Base-by-base conservation (phyloP, 2,113 vertebrate genomes). In the Corythoichthys intestinalis region DNA sequence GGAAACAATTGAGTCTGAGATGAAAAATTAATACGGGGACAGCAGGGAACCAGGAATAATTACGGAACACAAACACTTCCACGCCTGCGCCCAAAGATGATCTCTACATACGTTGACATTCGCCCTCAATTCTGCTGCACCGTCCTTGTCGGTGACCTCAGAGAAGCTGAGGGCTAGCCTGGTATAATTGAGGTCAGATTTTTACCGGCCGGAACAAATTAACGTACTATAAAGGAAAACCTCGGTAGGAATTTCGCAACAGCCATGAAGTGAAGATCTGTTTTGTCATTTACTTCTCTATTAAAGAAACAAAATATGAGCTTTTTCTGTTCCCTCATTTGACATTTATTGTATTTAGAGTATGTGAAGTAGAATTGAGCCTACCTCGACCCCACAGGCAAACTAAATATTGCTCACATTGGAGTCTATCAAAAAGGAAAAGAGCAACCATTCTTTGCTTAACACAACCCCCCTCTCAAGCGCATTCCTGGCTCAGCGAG, bases 181-280 rank as follows among this genome's bases (percentile, higher is more conserved):
- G 59, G 28, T 44, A 49, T 74, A 83, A 86, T 76, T 69, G 72
- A 78, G 74, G 70, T 70, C 72, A 66, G 65, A 56, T 52, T 75
- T 78, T 8, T 44, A 65, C 67, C 66, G 56, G 41, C 50, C 60
- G 17, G 60, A 70, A 48, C 66, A 75, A 65, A 72, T 71, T 58
- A 4, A 59, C 65, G 41, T 81, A 65, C 12, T 0, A 20, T 48
- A 48, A 60, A 50, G 8, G 8, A 47, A 68, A 1, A 37, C 1
- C 64, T 58, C 4, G 14, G 17, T 75, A 13, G 15, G 38, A 54
- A 64, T n/a, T 58, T 0, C 6, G 14, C 14, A 34, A 1, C 3
- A 34, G 59, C 37, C 50, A 44, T 53, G 44, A 37, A 65, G 7
- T 39, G 6, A 54, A 35, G 57, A 17, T 63, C 10, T 34, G 37